Base-by-base conservation (phyloP, 2,113 vertebrate species). In the Marmota monax region DNA sequence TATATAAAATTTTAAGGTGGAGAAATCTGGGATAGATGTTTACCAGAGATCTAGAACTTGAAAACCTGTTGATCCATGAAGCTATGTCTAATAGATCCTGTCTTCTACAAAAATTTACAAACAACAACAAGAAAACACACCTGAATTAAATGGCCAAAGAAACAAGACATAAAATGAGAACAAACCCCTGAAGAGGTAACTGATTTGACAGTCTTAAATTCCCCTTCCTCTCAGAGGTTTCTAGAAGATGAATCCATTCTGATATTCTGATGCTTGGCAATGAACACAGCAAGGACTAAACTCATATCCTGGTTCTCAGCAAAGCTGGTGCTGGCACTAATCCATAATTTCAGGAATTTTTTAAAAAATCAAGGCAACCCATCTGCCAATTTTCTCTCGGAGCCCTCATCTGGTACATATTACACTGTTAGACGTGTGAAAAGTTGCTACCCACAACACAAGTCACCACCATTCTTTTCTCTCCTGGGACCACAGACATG, bases 311-410 rank as follows among this genome's bases (percentile, higher is more conserved):
- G 72, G 80, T 97, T 97, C 74, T 96, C 92, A 96, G 95, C 84
- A 96, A 86, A 70, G 91, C 96, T 96, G 84, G 83, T 96, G 87
- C 95, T 97, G 89, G 61, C 88, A 85, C 96, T 96, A 98, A 98
- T 98, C 95, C 94, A 93, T 97, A 98, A 97, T 96, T 97, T 96
- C 65, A 95, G 90, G 76, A 78, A 70, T 94, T 94, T 89, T 72
- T 42, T 12, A 45, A 32, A 27, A 25, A 53, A 53, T 48, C 95
- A 97, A 25, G 95, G 86, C 82, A 97, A 74, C 0, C 0, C 95
- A 97, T 96, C 83, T 98, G 97, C 92, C 96, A 93, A 93, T 98
- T 98, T 98, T 93, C 82, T 97, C 88, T 80, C 96, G 95, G 97
- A 98, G 94, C 80, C 96, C 97, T 97, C 97, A 97, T 97, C 96